Evolutionary conservation across 2,797 vertebrate species (phyloP).

Genomic region (Syngnathus acus): DNA sequence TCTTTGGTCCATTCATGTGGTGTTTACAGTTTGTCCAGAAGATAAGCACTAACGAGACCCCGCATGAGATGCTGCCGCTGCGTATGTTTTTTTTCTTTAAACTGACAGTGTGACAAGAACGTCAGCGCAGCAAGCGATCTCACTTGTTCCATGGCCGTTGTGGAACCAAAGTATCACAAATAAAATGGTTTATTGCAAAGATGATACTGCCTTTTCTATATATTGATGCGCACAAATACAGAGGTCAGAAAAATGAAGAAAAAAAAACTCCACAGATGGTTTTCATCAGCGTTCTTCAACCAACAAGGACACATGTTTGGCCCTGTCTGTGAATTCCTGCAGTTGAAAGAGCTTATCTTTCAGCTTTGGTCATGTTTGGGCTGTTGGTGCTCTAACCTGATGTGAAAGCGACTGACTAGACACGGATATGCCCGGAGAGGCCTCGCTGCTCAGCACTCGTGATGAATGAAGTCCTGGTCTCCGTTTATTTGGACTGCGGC

Average conservation of each 20-base stretch:
- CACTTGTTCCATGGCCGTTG: not conserved
- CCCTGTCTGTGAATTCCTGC: conserved; percentile 45
- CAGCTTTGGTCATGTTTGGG: conserved; percentile 32
- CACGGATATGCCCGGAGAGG: conserved; percentile 24
- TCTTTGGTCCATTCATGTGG: too few species aligned
- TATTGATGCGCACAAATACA: conserved; percentile 22
- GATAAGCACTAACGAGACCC: not conserved
- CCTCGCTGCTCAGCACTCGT: conserved; percentile 33
- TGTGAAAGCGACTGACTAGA: conserved; percentile 47
- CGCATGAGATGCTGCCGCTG: not conserved
- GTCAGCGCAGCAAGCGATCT: not conserved
- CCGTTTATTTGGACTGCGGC: conserved; percentile 55
- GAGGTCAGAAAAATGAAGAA: conserved; percentile 38
- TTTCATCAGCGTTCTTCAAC: conserved; percentile 58
- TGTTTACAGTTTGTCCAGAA: too few species aligned
- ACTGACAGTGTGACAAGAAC: not conserved
- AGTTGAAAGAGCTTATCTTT: conserved; percentile 60
- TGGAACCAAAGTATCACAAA: not conserved
- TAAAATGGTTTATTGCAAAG: not conserved
- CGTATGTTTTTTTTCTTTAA: not conserved
- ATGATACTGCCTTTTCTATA: not conserved
- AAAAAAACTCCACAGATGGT: conserved; percentile 54
- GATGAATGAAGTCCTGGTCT: conserved; percentile 48
- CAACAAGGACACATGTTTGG: conserved; percentile 54
- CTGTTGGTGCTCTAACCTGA: conserved; percentile 24